Base-by-base conservation (phyloP, 2,888 invertebrate species). In the Drosophila meridionalis region DNA sequence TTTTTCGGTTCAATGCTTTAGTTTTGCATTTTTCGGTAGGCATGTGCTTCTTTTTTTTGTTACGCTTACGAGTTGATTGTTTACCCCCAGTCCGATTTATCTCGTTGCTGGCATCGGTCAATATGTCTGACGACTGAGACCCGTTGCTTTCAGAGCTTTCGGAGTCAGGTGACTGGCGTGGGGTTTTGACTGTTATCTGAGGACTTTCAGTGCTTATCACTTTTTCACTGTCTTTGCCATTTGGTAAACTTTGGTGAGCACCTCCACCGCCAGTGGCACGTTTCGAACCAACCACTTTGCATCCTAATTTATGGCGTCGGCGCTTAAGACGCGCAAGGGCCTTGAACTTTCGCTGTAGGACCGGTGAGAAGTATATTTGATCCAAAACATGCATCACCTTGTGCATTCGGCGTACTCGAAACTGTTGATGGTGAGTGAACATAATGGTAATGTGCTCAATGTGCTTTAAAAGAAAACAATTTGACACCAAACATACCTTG, bases 351-450 rank as follows among this genome's bases (percentile, higher is more conserved):
- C 87, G 77, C 60, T 90, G 85, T 11, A 91, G 90, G 7, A 90
- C 65, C 14, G 92, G 92, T 53, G 90, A 89, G 36, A 92, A 92
- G 69, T 92, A 92, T 62, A 92, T 83, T 55, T 82, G 88, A 80
- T 92, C 92, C 80, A 92, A 78, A 63, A 89, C 86, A 55, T 79
- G 90, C 92, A 92, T 92, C 34, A 92, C 78, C 67, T 91, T 92
- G 55, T 90, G 90, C 84, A 90, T 82, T 38, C 92, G 83, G 28
- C 79, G 80, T 61, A 90, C 82, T 53, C 89, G 91, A 63, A 89
- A 89, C 92, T 92, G 64, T 52, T 64, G 40, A 20, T 28, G 47
- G 47, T 42, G 68, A 32, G 20, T 56, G 11, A 50, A 47, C 9
- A n/a, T 36, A 36, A 43, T 34, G 28, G 14, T 12, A 40, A 36